Base-by-base conservation (phyloP, 2,797 vertebrate genomes). In the Lithobates sylvaticus region DNA sequence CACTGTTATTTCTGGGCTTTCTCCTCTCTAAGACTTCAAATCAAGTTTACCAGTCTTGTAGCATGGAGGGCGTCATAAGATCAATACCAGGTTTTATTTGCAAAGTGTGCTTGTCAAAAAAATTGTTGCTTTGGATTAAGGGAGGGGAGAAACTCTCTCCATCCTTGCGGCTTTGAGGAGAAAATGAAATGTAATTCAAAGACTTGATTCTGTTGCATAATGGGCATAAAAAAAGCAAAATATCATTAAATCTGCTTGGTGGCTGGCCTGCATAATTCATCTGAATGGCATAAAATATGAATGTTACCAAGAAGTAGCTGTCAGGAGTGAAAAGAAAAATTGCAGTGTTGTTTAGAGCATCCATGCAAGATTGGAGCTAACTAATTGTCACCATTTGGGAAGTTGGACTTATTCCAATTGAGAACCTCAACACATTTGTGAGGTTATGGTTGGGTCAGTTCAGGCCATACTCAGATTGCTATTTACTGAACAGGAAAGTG, bases 261-360 rank as follows among this genome's bases (percentile, higher is more conserved):
- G 71, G 81, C 76, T 80, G 81, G 70, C 69, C 81, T 87, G 86
- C 86, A 84, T 87, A 87, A 87, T 87, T 87, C 86, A 87, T 87
- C 36, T 58, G 61, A 71, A 80, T 44, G 50, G 81, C 76, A 87
- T 87, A 72, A 87, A 87, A 84, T 87, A 87, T 87, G 86, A 70
- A 87, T 87, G 86, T 69, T 78, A 74, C 76, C 70, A 84, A 84
- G 81, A 87, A 87, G 70, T 50, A 67, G 76, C 81, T 87, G 86
- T 79, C 86, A 87, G 54, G 72, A 79, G 50, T 6, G 29, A 68
- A 58, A 47, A 26, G 61, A 58, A 16, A 80, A 77, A 82, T 32
- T 61, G 65, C 64, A 71, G 64, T 8, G 74, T 68, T 75, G 80
- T 79, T 76, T 50, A 42, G 78, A 81, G 32, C 36, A 70, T 26